These are phyloP conservation scores for Toxostoma redivivum DNA, from an alignment of 2,113 vertebrate genomes.

Conservation along the genomic window DNA sequence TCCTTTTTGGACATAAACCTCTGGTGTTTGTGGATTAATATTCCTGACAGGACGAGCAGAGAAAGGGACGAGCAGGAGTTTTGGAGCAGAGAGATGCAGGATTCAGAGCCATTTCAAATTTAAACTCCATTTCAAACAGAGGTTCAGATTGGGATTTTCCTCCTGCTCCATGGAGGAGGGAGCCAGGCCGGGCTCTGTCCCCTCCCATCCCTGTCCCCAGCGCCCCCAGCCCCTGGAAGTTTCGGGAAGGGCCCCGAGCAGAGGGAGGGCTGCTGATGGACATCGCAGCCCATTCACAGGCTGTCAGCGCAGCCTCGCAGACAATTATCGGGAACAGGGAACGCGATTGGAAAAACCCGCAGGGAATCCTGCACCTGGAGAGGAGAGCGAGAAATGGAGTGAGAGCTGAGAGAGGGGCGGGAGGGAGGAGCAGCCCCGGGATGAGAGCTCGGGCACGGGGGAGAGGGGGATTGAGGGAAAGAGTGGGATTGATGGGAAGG, in stretches of 20 bases:
- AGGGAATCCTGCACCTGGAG: slow-evolving; percentile 38
- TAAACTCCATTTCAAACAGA: background rate
- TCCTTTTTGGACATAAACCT: too few relatives aligned
- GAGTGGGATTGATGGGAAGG: fast-evolving
- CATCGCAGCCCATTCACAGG: slow-evolving; percentile 60
- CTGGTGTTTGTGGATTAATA: too few relatives aligned
- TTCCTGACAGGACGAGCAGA: too few relatives aligned
- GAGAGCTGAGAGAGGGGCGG: background rate
- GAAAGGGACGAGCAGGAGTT: background rate
- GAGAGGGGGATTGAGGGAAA: fast-evolving
- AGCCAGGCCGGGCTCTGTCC: background rate
- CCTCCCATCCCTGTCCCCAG: background rate
- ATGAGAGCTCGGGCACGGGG: too few relatives aligned
- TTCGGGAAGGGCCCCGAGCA: background rate
- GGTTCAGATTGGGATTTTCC: too few relatives aligned
- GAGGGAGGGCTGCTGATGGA: slow-evolving; percentile 35
- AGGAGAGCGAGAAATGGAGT: slow-evolving; percentile 25
- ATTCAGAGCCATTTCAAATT: background rate
- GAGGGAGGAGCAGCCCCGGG: background rate
- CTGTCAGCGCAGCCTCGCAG: slow-evolving; percentile 57
- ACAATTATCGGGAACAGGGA: slow-evolving; percentile 66
- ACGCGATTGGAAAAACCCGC: slow-evolving; percentile 58
- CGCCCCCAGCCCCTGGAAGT: background rate
- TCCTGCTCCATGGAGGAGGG: background rate
- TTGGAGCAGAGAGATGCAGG: background rate